Evolutionary conservation across 1,140 invertebrate genomes (phyloP).

Genomic region (Drosophila trapezifrons): DNA sequence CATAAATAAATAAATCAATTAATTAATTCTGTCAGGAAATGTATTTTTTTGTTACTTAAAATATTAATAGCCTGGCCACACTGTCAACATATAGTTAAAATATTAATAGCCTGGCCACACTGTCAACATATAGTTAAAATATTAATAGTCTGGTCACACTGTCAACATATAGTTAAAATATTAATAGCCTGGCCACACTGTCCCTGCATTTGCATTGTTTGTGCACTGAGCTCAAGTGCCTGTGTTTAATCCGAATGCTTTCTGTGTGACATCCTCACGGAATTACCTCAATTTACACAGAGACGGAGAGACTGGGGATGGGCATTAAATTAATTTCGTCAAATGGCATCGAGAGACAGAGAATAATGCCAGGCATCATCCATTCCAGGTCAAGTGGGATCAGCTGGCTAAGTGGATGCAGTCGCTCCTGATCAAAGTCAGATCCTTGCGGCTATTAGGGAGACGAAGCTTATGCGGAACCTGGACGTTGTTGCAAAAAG

Average conservation of each 20-base stretch:
- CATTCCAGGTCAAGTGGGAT: slow-evolving; percentile 23
- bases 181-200: slow-evolving; percentile 5
- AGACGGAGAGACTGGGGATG: slow-evolving; percentile 16
- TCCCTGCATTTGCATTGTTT: slow-evolving; percentile 11
- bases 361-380: neutral
- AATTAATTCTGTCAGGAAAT: too few relatives aligned
- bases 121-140: slow-evolving; percentile 11
- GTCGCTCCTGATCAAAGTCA: slow-evolving; percentile 1
- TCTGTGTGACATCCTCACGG: slow-evolving; percentile 2
- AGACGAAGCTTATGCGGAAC: neutral
- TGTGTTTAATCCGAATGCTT: slow-evolving; percentile 18
- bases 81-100: too few relatives aligned
- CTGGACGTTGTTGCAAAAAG: neutral
- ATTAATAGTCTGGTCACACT: too few relatives aligned
- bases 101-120: neutral
- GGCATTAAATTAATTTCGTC: slow-evolving; percentile 40
- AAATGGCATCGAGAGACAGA: slow-evolving; percentile 3
- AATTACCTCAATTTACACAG: slow-evolving; percentile 40
- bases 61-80: too few relatives aligned
- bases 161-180: too few relatives aligned
- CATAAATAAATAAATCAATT: too few relatives aligned
- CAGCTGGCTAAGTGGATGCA: slow-evolving; percentile 9
- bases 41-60: too few relatives aligned
- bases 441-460: neutral
- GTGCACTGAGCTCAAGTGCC: neutral